A percentile compares a stretch with the other conserved stretches of the same genome.
Conservation (phyloP, 2,888 invertebrate species). For the Epicampocera succincta region DNA sequence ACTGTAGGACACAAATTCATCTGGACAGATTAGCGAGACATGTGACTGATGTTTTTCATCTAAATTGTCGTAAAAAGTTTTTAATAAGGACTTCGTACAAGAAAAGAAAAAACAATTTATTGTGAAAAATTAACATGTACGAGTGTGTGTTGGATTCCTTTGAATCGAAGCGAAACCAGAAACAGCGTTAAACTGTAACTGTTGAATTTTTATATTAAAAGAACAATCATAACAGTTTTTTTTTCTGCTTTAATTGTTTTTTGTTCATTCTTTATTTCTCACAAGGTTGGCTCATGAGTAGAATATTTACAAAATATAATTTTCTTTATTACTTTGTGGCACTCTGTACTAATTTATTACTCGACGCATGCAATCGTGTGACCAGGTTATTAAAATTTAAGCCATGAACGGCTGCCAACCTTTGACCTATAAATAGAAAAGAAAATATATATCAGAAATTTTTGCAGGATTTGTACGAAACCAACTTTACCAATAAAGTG, state of each 20-base stretch:
- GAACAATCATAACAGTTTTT: neutral
- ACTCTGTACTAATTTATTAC: slow-evolving; percentile 6
- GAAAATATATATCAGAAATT: too few relatives aligned
- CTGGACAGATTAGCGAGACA: too few relatives aligned
- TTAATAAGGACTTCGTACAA: neutral
- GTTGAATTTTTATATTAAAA: slow-evolving; percentile 26
- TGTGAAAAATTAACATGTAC: too few relatives aligned
- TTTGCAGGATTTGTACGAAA: too few relatives aligned
- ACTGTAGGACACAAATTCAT: too few relatives aligned
- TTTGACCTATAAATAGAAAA: too few relatives aligned
- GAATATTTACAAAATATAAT: neutral
- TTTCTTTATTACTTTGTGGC: slow-evolving; percentile 8
- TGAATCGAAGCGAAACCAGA: neutral
- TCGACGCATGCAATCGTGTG: slow-evolving; percentile 5
- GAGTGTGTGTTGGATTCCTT: neutral
- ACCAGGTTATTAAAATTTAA: slow-evolving; percentile 11
- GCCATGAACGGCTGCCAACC: too few relatives aligned
- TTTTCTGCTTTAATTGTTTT: neutral
- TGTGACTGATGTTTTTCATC: too few relatives aligned
- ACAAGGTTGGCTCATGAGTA: neutral
- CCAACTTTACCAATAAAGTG: too few relatives aligned
- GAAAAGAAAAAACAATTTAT: neutral
- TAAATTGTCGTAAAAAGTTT: too few relatives aligned
- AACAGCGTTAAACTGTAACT: neutral
- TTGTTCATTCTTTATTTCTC: neutral